Conservation (phyloP, 2,113 vertebrate genomes). For the Coptodon bakossiorum region DNA sequence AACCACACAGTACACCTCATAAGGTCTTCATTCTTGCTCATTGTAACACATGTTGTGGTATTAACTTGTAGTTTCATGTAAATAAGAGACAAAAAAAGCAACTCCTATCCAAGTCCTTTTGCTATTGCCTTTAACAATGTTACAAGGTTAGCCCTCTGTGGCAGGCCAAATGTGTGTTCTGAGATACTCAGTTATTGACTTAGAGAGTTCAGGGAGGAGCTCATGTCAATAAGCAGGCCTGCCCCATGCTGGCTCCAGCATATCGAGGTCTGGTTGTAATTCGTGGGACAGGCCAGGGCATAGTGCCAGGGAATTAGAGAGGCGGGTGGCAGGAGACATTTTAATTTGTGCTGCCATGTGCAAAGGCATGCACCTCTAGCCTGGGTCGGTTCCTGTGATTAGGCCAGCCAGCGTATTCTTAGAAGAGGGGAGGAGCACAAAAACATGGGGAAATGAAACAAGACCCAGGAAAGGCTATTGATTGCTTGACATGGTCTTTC, state of each 20-base stretch:
- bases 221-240: constrained; percentile 56
- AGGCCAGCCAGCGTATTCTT: constrained; percentile 50
- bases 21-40: neutral
- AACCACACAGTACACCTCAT: neutral
- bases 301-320: constrained; percentile 74
- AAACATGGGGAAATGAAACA: constrained; percentile 45
- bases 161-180: constrained; percentile 28
- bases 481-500: constrained; percentile 2
- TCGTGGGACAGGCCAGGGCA: constrained; percentile 59
- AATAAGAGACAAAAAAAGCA: neutral
- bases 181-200: constrained; percentile 47
- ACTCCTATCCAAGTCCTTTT: neutral
- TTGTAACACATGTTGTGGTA: neutral
- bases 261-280: constrained; percentile 63
- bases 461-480: constrained; percentile 29
- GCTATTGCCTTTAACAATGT: constrained; percentile 2
- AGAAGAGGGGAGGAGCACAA: constrained; percentile 50
- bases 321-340: constrained; percentile 66
- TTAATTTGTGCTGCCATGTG: constrained; percentile 78
- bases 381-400: constrained; percentile 63
- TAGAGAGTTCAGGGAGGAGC: constrained; percentile 35
- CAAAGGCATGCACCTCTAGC: constrained; percentile 72
- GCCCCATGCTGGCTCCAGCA: constrained; percentile 61
- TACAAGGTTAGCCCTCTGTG: neutral
- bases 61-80: neutral